Evolutionary conservation across 2,888 invertebrate species (phyloP).

Genomic region (Danaus chrysippus): DNA sequence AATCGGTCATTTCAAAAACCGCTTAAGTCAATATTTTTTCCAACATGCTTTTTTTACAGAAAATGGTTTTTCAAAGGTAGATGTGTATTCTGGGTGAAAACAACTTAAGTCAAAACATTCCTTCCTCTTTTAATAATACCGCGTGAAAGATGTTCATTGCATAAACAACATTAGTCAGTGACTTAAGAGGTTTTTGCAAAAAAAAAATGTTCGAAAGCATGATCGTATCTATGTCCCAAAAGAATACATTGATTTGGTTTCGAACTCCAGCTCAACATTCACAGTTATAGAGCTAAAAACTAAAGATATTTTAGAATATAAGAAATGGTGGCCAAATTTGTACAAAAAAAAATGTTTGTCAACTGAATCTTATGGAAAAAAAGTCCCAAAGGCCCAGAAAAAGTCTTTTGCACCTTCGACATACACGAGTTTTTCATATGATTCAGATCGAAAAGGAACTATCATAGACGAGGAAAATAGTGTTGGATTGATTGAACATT

Average conservation of each 20-base stretch:
- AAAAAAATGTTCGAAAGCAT: conserved; percentile 30
- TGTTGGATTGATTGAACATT: conserved; percentile 26
- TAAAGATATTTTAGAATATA: conserved; percentile 30
- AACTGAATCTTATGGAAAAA: conserved; percentile 28
- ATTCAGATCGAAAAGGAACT: no score
- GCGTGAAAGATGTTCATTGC: conserved; percentile 24
- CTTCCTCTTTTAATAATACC: no score
- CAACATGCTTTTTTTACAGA: conserved; percentile 19
- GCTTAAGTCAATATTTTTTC: conserved; percentile 5
- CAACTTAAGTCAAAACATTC: conserved; percentile 21
- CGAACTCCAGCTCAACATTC: conserved; percentile 34
- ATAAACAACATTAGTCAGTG: conserved; percentile 22
- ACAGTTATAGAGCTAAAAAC: conserved; percentile 31
- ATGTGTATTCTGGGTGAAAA: conserved; percentile 24
- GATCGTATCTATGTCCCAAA: conserved; percentile 28
- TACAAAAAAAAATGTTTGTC: conserved; percentile 24
- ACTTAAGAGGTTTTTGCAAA: conserved; percentile 16
- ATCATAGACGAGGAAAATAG: conserved; percentile 15
- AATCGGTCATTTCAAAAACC: conserved; percentile 15
- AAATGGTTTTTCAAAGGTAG: conserved; percentile 21
- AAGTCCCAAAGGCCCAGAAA: conserved; percentile 24
- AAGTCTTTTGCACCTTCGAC: no score
- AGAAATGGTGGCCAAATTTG: conserved; percentile 30
- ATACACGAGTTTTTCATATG: no score
- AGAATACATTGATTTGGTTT: conserved; percentile 33